A percentile compares a stretch with the other conserved stretches of the same genome.
phyloP scores from a whole-genome alignment of 2,113 vertebrate species.

The Cyanocitta stelleri region DNA sequence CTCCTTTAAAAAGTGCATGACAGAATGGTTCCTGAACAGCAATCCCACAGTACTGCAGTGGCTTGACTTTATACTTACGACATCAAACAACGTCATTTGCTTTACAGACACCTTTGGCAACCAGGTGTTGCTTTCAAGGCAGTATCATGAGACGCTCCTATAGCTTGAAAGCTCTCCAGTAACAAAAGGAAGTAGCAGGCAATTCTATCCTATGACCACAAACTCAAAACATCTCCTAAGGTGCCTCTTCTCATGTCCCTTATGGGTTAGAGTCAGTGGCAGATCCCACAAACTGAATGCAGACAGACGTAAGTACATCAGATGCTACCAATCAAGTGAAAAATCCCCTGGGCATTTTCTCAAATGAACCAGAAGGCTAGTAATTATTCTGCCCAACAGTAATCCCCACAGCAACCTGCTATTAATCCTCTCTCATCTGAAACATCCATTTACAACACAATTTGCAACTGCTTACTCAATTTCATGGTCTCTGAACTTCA shows the following conservation, averaged over 20 bases:
- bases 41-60: background rate
- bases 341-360: constrained; percentile 12
- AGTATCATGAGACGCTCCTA: background rate
- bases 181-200: background rate
- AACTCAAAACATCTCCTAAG: background rate
- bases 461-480: constrained; percentile 45
- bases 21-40: background rate
- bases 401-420: constrained; percentile 34
- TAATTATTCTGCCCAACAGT: constrained; percentile 42
- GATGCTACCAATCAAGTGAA: constrained; percentile 9
- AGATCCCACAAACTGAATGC: background rate
- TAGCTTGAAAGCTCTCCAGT: background rate
- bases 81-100: background rate
- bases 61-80: background rate
- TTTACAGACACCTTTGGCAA: background rate
- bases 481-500: constrained; percentile 38
- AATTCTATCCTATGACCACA: background rate
- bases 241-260: background rate
- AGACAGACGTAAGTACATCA: background rate
- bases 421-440: constrained; percentile 57
- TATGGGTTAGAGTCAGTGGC: background rate
- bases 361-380: constrained; percentile 33
- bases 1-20: background rate
- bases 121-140: background rate
- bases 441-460: constrained; percentile 46